Evolutionary conservation across 2,113 vertebrate species (phyloP).

Genomic region (Triplophysa tibetana): DNA sequence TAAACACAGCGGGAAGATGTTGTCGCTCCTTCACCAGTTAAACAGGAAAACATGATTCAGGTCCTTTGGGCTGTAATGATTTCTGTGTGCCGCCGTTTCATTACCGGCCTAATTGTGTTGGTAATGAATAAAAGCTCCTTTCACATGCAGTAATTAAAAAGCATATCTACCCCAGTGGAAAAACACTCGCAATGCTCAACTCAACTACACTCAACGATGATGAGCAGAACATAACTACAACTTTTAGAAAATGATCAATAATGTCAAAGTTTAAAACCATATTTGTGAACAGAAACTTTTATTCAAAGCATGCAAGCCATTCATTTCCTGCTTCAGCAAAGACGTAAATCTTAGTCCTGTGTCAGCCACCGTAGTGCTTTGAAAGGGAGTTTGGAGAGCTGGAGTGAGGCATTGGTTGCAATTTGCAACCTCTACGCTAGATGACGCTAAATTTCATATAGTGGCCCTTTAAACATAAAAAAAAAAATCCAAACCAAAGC

Average conservation of each 20-base stretch:
- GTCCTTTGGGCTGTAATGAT: constrained; percentile 64
- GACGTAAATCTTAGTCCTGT: too few species aligned
- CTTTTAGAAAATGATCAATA: not conserved
- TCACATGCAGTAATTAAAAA: constrained; percentile 66
- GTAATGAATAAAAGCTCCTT: constrained; percentile 72
- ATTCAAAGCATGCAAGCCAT: too few species aligned
- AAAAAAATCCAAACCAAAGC: too few species aligned
- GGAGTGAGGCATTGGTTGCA: too few species aligned
- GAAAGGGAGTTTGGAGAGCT: too few species aligned
- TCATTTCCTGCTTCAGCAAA: too few species aligned
- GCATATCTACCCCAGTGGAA: constrained; percentile 62
- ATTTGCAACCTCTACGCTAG: too few species aligned
- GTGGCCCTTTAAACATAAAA: too few species aligned
- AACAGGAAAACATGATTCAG: not conserved
- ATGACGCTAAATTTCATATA: too few species aligned
- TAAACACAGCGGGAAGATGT: constrained; percentile 1
- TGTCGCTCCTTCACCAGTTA: not conserved
- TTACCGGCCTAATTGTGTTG: constrained; percentile 68
- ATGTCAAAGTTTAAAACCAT: not conserved
- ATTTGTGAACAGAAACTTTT: not conserved
- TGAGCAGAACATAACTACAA: not conserved
- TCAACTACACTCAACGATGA: not conserved
- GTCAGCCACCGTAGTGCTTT: too few species aligned
- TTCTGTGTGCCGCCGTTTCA: constrained; percentile 63
- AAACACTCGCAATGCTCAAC: constrained; percentile 51